phyloP scores from a whole-genome alignment of 2,888 invertebrate genomes.

The Polietes domitor region DNA sequence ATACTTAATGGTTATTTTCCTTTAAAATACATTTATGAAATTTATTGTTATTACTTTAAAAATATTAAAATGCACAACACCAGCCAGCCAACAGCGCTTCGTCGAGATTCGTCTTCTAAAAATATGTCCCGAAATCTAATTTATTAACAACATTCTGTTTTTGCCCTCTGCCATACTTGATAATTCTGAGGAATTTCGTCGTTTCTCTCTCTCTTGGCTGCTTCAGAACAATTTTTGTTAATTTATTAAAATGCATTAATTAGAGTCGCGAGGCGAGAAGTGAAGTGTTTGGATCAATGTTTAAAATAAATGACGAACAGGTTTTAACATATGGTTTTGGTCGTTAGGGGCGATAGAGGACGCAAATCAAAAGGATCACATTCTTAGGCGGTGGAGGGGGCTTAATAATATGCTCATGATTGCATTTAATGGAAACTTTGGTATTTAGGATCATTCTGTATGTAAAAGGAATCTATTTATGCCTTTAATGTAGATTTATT shows the following conservation, averaged over 20 bases:
- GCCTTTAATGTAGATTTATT: too few relatives aligned
- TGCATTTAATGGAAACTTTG: neutral
- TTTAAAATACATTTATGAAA: constrained; percentile 63
- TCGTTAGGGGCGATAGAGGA: neutral
- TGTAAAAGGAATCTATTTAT: too few relatives aligned
- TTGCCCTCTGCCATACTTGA: neutral
- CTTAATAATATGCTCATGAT: neutral
- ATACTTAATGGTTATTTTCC: constrained; percentile 63
- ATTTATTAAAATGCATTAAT: constrained; percentile 37
- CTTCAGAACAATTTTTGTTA: constrained; percentile 18
- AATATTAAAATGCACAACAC: constrained; percentile 57
- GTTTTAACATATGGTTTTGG: constrained; percentile 19
- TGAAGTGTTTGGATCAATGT: constrained; percentile 8
- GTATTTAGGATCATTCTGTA: too few relatives aligned
- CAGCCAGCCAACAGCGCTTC: neutral
- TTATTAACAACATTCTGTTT: constrained; percentile 17
- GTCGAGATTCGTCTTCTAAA: neutral
- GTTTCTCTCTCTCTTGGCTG: neutral
- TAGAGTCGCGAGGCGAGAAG: neutral
- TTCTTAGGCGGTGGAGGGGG: neutral
- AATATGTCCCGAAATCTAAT: neutral
- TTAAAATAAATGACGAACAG: constrained; percentile 23
- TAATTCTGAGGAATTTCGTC: neutral
- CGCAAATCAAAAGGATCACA: neutral
- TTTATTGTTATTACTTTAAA: constrained; percentile 68